Evolutionary conservation across 2,113 vertebrate genomes (phyloP), one percentile per base, ranked within the genome.

Genomic region (Turnix velox): DNA sequence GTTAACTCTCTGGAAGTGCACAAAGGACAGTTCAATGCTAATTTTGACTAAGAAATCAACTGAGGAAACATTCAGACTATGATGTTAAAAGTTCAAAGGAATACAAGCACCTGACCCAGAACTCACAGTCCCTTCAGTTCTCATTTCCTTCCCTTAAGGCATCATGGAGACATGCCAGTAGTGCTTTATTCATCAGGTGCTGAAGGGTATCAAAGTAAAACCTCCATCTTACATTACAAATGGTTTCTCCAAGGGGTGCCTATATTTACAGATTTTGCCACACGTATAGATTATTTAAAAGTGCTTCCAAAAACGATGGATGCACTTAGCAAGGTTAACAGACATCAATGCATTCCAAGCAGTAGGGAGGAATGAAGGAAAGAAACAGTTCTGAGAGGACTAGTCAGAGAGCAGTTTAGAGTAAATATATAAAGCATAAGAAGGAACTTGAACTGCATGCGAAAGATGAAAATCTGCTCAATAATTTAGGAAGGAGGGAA

Each of bases 401-500:
- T 39, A 85, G 8, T 31, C 49, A 87, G 28, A 82, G 10, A 63
- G 4, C 6, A 62, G 27, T 40, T 78, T 55, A 67, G 62, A 87
- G 58, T 45, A 86, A 68, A 49, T 54, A 62, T 4, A 49, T 18
- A 61, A 69, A 84, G 35, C 16, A 40, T 22, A 63, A 81, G 39
- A 49, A 40, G n/a, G 77, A 86, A 66, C 17, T 48, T 58, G 42
- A 87, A 78, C 23, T 31, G 2, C 23, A 40, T 59, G 24, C 67
- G 52, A 84, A 85, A 93, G 23, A 77, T 7, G 31, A 87, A 85
- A 78, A 61, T 4, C 16, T 79, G 58, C 39, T 89, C 49, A 82
- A 85, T 91, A 95, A 78, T 92, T 89, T 68, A 87, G 43, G 57
- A 84, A 78, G 24, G 14, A 84, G n/a, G 33, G 65, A 84, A 71